Percentiles rank a stretch among this genome's conserved stretches.
Conservation (phyloP, 2,797 vertebrate genomes). For the Chelidonichthys spinosus region DNA sequence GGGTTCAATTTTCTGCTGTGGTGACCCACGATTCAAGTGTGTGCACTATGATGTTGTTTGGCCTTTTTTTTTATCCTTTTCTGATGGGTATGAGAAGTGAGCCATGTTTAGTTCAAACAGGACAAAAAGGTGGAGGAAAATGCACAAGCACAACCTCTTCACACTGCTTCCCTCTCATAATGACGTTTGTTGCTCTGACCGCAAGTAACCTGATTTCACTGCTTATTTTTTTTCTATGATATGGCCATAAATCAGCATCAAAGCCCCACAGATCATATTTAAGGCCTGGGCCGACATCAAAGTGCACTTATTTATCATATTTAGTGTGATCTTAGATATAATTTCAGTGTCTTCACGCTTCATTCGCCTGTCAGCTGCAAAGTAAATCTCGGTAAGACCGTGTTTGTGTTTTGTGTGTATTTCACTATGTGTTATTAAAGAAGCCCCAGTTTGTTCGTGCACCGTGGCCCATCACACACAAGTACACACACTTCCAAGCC, state of each 20-base stretch:
- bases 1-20: background rate
- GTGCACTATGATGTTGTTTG: background rate
- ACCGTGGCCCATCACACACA: background rate
- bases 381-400: slow-evolving; percentile 41
- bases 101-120: slow-evolving; percentile 8
- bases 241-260: slow-evolving; percentile 59
- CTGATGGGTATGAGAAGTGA: background rate
- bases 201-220: slow-evolving; percentile 42
- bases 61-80: background rate
- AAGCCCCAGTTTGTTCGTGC: background rate
- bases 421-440: slow-evolving; percentile 8
- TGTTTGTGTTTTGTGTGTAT: slow-evolving; percentile 14
- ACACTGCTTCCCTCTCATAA: slow-evolving; percentile 20
- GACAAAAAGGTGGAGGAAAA: slow-evolving; percentile 6
- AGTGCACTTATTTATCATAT: slow-evolving; percentile 64
- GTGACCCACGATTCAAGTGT: background rate
- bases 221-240: slow-evolving; percentile 32
- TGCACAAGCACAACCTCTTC: slow-evolving; percentile 25
- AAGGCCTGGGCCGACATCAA: slow-evolving; percentile 46
- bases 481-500: slow-evolving; percentile 11
- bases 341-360: slow-evolving; percentile 59
- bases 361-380: slow-evolving; percentile 44
- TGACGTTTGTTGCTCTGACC: slow-evolving; percentile 33
- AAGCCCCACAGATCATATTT: slow-evolving; percentile 43
- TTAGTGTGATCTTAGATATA: slow-evolving; percentile 63